phyloP scores from a whole-genome alignment of 2,888 invertebrate genomes.

The Sialis fuliginosa region DNA sequence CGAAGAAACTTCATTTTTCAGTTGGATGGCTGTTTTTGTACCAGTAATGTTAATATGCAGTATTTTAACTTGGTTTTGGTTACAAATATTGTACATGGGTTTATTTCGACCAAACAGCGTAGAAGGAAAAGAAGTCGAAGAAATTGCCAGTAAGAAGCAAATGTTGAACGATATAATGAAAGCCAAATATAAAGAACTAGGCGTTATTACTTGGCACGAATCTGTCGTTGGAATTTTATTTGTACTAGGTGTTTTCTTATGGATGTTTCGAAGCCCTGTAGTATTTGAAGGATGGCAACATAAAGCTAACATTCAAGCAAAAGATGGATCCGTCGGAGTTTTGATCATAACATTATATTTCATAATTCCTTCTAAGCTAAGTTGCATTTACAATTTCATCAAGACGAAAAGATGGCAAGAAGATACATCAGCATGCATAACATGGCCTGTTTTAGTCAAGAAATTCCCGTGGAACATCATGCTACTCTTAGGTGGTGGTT shows the following conservation, averaged over 20 bases:
- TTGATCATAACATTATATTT: not conserved
- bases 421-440: constrained; percentile 20
- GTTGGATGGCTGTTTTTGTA: too few species aligned
- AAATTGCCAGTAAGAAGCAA: constrained; percentile 1
- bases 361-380: not conserved
- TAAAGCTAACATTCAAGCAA: too few species aligned
- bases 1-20: too few species aligned
- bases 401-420: constrained; percentile 13
- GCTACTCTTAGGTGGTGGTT: constrained; percentile 39
- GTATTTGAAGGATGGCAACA: constrained; percentile 33
- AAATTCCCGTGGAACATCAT: constrained; percentile 39
- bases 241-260: constrained; percentile 28
- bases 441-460: constrained; percentile 29
- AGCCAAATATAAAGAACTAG: constrained; percentile 25
- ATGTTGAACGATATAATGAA: constrained; percentile 19
- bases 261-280: constrained; percentile 37
- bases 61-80: too few species aligned
- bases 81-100: too few species aligned
- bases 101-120: too few species aligned
- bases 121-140: not conserved
- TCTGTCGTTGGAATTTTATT: constrained; percentile 23
- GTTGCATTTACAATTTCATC: not conserved
- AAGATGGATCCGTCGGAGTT: not conserved
- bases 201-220: constrained; percentile 27
- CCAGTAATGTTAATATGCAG: too few species aligned